phyloP scores from a whole-genome alignment of 2,113 vertebrate genomes.

The Chroicocephalus ridibundus region DNA sequence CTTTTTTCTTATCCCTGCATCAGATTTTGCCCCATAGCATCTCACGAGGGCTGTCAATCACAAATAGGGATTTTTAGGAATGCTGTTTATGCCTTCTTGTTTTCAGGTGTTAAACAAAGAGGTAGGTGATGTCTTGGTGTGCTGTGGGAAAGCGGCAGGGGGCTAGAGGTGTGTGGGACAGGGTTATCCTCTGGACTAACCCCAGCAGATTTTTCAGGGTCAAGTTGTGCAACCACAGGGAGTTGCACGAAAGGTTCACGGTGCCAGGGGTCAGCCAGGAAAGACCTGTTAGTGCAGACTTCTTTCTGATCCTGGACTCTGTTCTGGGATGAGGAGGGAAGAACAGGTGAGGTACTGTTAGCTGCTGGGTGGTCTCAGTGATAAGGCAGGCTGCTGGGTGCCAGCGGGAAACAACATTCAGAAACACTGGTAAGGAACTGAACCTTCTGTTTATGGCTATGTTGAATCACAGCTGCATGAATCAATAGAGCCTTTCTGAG shows the following conservation, averaged over 20 bases:
- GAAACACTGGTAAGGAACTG: not conserved
- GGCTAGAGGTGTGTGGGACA: accelerated
- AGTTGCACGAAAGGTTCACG: not conserved
- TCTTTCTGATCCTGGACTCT: not conserved
- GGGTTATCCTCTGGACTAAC: not conserved
- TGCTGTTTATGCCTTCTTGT: not conserved
- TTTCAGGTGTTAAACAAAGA: not conserved
- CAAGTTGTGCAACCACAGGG: not conserved
- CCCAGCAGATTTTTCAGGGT: not conserved
- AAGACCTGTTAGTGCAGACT: not conserved
- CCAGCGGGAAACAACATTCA: not conserved
- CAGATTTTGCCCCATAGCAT: not conserved
- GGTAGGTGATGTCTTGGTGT: not conserved
- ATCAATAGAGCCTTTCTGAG: not conserved
- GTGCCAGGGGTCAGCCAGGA: not conserved
- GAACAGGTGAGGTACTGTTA: accelerated
- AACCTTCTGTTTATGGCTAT: not conserved
- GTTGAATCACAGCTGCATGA: not conserved
- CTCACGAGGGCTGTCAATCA: not conserved
- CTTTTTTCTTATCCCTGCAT: not conserved
- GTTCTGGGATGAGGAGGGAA: not conserved
- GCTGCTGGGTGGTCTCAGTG: not conserved
- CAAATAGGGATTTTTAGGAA: not conserved
- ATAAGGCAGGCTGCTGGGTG: not conserved
- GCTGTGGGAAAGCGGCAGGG: not conserved